These are phyloP conservation scores for Tanypteryx hageni DNA, from an alignment of 2,888 invertebrate genomes.

Conservation along the genomic window DNA sequence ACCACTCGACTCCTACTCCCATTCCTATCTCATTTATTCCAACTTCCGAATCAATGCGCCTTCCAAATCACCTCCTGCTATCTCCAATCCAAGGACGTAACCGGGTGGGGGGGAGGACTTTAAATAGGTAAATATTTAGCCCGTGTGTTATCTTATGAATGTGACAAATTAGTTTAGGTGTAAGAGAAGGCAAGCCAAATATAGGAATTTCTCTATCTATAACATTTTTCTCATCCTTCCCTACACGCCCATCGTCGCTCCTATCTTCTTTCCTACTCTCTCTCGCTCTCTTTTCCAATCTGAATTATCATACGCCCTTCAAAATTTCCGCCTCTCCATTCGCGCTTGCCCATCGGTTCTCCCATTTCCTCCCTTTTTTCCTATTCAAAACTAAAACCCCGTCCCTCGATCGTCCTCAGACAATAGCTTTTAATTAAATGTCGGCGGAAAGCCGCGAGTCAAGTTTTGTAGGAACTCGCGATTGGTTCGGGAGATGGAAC, in stretches of 20 bases:
- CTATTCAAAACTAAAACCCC: background rate
- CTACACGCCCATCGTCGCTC: background rate
- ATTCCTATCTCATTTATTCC: background rate
- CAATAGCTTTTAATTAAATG: constrained; percentile 59
- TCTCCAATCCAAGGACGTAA: no score
- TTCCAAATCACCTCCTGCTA: no score
- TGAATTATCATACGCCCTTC: background rate
- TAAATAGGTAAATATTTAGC: no score
- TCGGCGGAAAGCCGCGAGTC: background rate
- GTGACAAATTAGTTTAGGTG: no score
- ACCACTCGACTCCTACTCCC: background rate
- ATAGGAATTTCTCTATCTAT: background rate
- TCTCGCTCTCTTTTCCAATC: background rate
- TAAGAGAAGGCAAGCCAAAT: no score
- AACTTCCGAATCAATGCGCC: background rate
- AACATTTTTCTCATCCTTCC: background rate
- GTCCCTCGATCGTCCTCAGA: background rate
- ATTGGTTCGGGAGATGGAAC: background rate
- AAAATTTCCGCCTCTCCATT: background rate
- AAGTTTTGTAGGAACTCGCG: background rate
- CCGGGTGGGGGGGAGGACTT: no score
- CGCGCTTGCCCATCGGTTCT: background rate
- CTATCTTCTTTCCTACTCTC: background rate
- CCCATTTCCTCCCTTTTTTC: background rate
- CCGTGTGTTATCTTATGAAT: no score